These are phyloP conservation scores for Thunnus albacares DNA, from an alignment of 2,797 vertebrate genomes.

Conservation along the genomic window DNA sequence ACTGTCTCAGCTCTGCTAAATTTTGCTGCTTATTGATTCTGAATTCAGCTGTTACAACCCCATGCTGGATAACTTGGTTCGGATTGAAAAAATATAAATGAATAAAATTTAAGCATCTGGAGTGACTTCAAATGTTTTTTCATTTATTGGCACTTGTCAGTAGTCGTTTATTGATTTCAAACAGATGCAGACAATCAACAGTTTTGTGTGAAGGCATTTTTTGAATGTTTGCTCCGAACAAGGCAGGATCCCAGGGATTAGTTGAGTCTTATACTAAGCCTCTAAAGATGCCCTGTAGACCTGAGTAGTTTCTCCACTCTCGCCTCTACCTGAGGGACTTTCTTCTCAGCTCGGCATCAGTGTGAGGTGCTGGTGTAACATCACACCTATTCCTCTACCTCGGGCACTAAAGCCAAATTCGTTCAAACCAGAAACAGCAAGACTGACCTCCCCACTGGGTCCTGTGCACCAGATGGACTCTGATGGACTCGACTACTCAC, in stretches of 20 bases:
- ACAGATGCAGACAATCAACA: conserved; percentile 35
- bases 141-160: conserved; percentile 46
- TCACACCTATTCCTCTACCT: conserved; percentile 73
- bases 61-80: conserved; percentile 55
- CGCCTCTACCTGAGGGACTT: conserved; percentile 67
- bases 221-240: conserved; percentile 40
- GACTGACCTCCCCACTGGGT: conserved; percentile 59
- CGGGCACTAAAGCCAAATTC: conserved; percentile 59
- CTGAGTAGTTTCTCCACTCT: conserved; percentile 56
- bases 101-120: conserved; percentile 39
- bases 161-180: conserved; percentile 54
- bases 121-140: conserved; percentile 32
- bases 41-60: conserved; percentile 58
- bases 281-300: conserved; percentile 72
- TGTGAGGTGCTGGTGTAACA: conserved; percentile 70
- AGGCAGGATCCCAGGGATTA: conserved; percentile 68
- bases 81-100: conserved; percentile 29
- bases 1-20: conserved; percentile 63
- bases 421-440: conserved; percentile 60
- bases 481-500: conserved; percentile 19
- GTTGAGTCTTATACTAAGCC: conserved; percentile 66
- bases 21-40: conserved; percentile 69
- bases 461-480: conserved; percentile 43
- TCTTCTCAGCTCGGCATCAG: conserved; percentile 68
- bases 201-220: conserved; percentile 44